Conservation (phyloP, 2,888 invertebrate species). For the Pollenia labialis region DNA sequence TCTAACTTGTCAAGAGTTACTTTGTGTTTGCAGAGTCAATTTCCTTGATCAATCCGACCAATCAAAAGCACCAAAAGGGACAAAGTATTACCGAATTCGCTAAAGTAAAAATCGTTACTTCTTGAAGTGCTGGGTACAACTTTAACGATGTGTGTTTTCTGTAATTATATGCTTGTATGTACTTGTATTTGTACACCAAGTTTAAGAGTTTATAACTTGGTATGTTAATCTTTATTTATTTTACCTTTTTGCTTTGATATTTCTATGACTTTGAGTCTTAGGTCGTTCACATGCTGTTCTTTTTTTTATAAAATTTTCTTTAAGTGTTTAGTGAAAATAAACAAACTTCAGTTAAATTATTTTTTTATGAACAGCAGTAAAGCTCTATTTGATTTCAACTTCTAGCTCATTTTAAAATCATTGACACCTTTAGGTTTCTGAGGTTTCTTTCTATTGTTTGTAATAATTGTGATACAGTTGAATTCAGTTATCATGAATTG, state of each 20-base stretch:
- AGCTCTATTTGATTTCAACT: constrained; percentile 58
- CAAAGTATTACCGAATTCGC: no score
- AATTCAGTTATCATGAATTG: neutral
- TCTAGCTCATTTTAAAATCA: constrained; percentile 53
- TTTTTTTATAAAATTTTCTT: constrained; percentile 13
- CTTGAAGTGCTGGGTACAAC: no score
- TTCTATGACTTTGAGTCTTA: constrained; percentile 24
- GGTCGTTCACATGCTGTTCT: constrained; percentile 51
- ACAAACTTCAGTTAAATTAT: constrained; percentile 37
- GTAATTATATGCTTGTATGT: constrained; percentile 32
- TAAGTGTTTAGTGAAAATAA: constrained; percentile 58
- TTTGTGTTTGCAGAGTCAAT: no score
- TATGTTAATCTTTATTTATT: constrained; percentile 47
- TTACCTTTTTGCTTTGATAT: constrained; percentile 8
- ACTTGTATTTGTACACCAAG: neutral
- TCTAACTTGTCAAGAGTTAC: no score
- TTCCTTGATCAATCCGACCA: no score
- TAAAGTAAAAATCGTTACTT: no score
- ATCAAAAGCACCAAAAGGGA: no score
- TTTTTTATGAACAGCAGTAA: constrained; percentile 43
- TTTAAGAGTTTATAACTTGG: constrained; percentile 1
- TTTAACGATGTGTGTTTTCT: neutral
- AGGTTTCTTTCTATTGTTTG: constrained; percentile 39
- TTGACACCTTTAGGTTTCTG: constrained; percentile 52
- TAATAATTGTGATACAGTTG: constrained; percentile 25